Conservation (phyloP, 2,888 invertebrate genomes). For the Muschampia plurimacula region DNA sequence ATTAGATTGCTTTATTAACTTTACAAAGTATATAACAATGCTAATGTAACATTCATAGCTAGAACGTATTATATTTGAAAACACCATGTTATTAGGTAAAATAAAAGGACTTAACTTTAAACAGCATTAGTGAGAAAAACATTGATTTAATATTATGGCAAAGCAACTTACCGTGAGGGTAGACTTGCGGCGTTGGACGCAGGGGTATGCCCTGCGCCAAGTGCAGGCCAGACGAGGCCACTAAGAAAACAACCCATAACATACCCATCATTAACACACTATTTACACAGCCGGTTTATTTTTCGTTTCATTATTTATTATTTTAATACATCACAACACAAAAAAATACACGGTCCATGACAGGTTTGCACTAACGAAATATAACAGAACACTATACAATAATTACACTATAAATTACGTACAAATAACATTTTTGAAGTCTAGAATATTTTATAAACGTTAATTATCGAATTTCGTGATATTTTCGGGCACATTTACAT, state of each 20-base stretch:
- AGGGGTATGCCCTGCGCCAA: conserved; percentile 77
- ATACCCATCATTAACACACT: conserved; percentile 80
- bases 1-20: neutral
- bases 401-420: conserved; percentile 59
- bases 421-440: conserved; percentile 63
- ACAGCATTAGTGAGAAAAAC: conserved; percentile 5
- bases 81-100: neutral
- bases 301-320: conserved; percentile 81
- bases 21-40: neutral
- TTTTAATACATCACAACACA: conserved; percentile 81
- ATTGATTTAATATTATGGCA: conserved; percentile 27
- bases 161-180: conserved; percentile 80
- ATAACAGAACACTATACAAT: conserved; percentile 60
- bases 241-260: conserved; percentile 80
- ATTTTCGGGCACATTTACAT: conserved; percentile 79
- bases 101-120: neutral
- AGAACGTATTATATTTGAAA: neutral
- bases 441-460: conserved; percentile 62
- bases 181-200: conserved; percentile 76
- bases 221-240: conserved; percentile 76
- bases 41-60: neutral
- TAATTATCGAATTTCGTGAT: conserved; percentile 63
- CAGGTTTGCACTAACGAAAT: conserved; percentile 68
- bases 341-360: conserved; percentile 82
- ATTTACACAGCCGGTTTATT: conserved; percentile 79